A percentile compares a stretch with the other conserved stretches of the same genome.
These are phyloP conservation scores for Drosophila saltans DNA, from an alignment of 1,140 invertebrate species.

Conservation along the genomic window DNA sequence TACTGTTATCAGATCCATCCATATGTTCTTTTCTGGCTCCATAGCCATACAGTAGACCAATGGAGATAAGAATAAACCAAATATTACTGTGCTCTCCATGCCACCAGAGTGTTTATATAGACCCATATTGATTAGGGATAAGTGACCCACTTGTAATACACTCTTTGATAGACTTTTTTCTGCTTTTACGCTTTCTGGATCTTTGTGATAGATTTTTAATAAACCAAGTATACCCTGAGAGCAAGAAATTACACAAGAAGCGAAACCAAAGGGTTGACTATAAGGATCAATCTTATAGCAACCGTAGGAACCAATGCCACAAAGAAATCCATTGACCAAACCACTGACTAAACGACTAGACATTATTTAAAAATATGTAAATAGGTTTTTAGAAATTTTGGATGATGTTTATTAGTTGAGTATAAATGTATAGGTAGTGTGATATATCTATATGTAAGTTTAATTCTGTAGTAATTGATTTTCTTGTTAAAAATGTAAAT, in stretches of 20 bases:
- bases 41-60: neutral
- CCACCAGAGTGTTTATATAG: neutral
- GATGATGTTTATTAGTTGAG: too few species aligned
- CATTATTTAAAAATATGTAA: neutral
- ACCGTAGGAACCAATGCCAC: slow-evolving; percentile 11
- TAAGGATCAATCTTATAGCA: slow-evolving; percentile 6
- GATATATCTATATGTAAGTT: too few species aligned
- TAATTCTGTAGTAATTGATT: too few species aligned
- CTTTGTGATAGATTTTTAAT: neutral
- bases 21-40: neutral
- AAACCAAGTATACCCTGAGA: slow-evolving; percentile 1
- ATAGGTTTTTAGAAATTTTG: too few species aligned
- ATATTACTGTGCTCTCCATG: neutral
- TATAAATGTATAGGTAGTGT: too few species aligned
- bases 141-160: slow-evolving; percentile 5
- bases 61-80: neutral
- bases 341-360: neutral
- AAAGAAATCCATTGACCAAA: neutral
- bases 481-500: too few species aligned
- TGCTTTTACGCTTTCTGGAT: neutral
- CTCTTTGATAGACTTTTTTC: neutral
- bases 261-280: neutral
- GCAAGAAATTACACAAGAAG: slow-evolving; percentile 3
- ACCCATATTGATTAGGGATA: slow-evolving; percentile 15
- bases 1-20: neutral